Percentiles rank a stretch among this genome's conserved stretches.
These are phyloP conservation scores for Clavelina lepadiformis DNA, from an alignment of 23 tunicate species.

Conservation along the genomic window DNA sequence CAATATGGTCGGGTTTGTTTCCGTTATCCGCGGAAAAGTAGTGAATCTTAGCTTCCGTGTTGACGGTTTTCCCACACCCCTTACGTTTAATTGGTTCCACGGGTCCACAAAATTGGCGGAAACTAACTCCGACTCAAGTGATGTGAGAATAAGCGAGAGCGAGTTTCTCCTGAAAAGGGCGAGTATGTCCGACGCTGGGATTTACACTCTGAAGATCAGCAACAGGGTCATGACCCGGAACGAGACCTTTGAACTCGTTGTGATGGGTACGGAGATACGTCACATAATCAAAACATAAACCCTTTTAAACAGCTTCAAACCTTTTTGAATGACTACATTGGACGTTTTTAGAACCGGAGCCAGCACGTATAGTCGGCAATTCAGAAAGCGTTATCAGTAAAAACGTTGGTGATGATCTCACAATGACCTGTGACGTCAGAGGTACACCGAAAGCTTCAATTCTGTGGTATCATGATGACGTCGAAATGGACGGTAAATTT, in stretches of 20 bases:
- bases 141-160: conserved; percentile 11
- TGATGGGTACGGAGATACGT: conserved; percentile 13
- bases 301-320: not conserved
- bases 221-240: not conserved
- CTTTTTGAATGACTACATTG: not conserved
- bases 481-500: not conserved
- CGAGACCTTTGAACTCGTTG: conserved; percentile 2
- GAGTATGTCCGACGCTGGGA: conserved; percentile 7
- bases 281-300: too few relatives aligned
- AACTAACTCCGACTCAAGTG: too few relatives aligned
- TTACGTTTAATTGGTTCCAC: conserved; percentile 24
- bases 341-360: conserved; percentile 13
- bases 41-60: conserved; percentile 21
- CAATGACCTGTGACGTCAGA: conserved; percentile 16
- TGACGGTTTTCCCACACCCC: conserved; percentile 22
- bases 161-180: conserved; percentile 17
- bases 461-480: conserved; percentile 29
- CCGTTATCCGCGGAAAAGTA: too few relatives aligned
- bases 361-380: conserved; percentile 1
- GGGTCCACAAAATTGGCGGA: too few relatives aligned
- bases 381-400: not conserved
- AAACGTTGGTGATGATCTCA: conserved; percentile 15
- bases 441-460: conserved; percentile 32
- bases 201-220: conserved; percentile 17
- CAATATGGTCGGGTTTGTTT: too few relatives aligned